phyloP scores from a whole-genome alignment of 1,140 invertebrate genomes.

The Doryteuthis pealeii region DNA sequence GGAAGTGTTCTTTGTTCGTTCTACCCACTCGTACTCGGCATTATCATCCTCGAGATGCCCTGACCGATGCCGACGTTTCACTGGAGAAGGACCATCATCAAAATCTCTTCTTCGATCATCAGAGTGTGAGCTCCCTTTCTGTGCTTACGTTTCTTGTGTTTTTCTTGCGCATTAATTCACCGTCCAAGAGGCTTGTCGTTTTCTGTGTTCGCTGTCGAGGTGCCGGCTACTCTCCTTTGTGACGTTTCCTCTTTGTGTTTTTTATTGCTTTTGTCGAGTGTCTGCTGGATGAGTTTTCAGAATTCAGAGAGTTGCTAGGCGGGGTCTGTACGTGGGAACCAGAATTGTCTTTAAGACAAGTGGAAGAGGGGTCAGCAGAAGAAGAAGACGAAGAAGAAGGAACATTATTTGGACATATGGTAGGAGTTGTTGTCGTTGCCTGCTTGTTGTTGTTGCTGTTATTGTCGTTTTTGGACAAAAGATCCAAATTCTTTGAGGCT shows the following conservation, averaged over 20 bases:
- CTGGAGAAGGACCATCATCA: background rate
- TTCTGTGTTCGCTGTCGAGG: conserved; percentile 24
- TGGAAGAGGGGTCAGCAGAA: too few relatives aligned
- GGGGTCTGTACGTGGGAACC: background rate
- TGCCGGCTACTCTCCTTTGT: conserved; percentile 31
- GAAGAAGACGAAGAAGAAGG: too few relatives aligned
- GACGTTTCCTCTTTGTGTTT: conserved; percentile 30
- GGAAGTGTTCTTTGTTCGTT: background rate
- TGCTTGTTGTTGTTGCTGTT: too few relatives aligned
- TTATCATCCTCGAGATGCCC: background rate
- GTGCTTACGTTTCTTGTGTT: conserved; percentile 23
- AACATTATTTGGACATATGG: too few relatives aligned
- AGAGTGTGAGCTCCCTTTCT: background rate
- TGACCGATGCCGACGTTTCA: background rate
- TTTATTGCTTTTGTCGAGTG: conserved; percentile 39
- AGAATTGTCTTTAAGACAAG: background rate
- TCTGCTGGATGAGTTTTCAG: conserved; percentile 3
- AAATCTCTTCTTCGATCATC: background rate
- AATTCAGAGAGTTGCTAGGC: background rate
- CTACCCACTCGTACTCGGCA: conserved; percentile 14
- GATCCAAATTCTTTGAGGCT: too few relatives aligned
- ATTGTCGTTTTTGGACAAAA: too few relatives aligned
- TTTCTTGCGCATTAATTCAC: conserved; percentile 20
- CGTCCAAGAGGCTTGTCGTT: conserved; percentile 20
- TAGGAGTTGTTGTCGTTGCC: too few relatives aligned